These are phyloP conservation scores for Agonopterix subpropinquella DNA, from an alignment of 2,888 invertebrate species.

Conservation along the genomic window DNA sequence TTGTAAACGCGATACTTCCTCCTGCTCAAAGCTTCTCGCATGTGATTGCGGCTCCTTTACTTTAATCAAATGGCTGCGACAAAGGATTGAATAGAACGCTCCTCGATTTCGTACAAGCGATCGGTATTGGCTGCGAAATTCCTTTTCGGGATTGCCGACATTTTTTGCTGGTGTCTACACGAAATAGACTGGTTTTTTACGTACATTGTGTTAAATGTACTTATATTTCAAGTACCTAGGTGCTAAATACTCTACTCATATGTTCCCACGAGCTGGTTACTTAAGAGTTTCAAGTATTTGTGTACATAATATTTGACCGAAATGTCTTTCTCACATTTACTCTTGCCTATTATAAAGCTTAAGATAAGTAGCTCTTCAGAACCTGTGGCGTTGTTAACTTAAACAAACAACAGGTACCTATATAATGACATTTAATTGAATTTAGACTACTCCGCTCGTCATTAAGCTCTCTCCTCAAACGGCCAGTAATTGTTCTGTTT, in stretches of 20 bases:
- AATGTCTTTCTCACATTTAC: too few species aligned
- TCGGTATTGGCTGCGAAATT: slow-evolving; percentile 63
- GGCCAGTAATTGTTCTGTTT: slow-evolving; percentile 32
- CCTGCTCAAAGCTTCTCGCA: slow-evolving; percentile 55
- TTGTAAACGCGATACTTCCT: slow-evolving; percentile 76
- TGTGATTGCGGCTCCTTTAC: slow-evolving; percentile 69
- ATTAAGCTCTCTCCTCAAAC: slow-evolving; percentile 22
- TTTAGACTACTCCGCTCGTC: slow-evolving; percentile 23
- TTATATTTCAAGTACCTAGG: slow-evolving; percentile 16
- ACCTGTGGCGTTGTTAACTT: background rate
- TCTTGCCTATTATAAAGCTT: slow-evolving; percentile 2
- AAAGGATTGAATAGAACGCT: slow-evolving; percentile 71
- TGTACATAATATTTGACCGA: too few species aligned
- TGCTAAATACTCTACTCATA: slow-evolving; percentile 2
- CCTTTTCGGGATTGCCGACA: slow-evolving; percentile 51
- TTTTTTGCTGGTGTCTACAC: slow-evolving; percentile 43
- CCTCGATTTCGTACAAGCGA: slow-evolving; percentile 61
- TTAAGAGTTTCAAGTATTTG: slow-evolving; percentile 9
- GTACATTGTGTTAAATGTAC: slow-evolving; percentile 13
- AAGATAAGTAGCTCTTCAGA: background rate
- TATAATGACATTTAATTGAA: slow-evolving; percentile 20
- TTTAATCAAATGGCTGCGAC: slow-evolving; percentile 72
- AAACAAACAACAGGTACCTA: background rate
- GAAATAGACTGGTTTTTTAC: slow-evolving; percentile 31
- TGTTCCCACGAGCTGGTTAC: slow-evolving; percentile 13